Evolutionary conservation across 2,888 invertebrate species (phyloP), one percentile per base, ranked within the genome.

Genomic region (Trachelus stipa): DNA sequence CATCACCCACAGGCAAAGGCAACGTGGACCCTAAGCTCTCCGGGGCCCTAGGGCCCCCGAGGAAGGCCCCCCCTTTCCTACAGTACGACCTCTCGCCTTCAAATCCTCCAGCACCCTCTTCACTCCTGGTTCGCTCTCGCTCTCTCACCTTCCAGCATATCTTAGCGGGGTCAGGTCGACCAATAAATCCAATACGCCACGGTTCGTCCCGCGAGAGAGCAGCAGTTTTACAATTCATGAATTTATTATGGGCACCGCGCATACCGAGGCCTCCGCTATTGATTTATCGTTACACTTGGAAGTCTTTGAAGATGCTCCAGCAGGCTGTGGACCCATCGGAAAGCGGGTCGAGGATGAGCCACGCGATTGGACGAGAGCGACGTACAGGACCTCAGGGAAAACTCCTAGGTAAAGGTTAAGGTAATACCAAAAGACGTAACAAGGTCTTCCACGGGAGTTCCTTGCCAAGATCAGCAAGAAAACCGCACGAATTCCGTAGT

Each of bases 101-200:
- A 23, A 56, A 56, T 23, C 56, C 56, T 23, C 56, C 56, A 56
- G 56, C 56, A 9, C 56, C 56, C 56, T 56, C 56, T 56, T 56
- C 56, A 23, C 71, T 71, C 71, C 77, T 73, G 33, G 69, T 78
- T 77, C 76, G 79, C 73, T 77, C 75, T 78, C 73, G 9, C 40
- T 68, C 77, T 73, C 40, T 77, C 74, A 34, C 74, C 33, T 56
- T 30, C 76, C 69, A 4, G 35, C 12, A 34, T 73, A 88, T 89
- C 89, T 89, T 88, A 87, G 89, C 84, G 87, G 88, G 90, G 90
- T 90, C 90, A 90, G 89, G 90, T 90, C 90, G 90, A 87, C 90
- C 89, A 90, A 90, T 90, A 90, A 90, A 90, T 90, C 90, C 90
- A 90, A 90, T 89, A 88, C 87, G 88, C 90, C 90, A 90, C 88